Percentiles rank a stretch among this genome's conserved stretches.
These are phyloP conservation scores for Diabrotica balteata DNA, from an alignment of 2,888 invertebrate species.

Conservation along the genomic window DNA sequence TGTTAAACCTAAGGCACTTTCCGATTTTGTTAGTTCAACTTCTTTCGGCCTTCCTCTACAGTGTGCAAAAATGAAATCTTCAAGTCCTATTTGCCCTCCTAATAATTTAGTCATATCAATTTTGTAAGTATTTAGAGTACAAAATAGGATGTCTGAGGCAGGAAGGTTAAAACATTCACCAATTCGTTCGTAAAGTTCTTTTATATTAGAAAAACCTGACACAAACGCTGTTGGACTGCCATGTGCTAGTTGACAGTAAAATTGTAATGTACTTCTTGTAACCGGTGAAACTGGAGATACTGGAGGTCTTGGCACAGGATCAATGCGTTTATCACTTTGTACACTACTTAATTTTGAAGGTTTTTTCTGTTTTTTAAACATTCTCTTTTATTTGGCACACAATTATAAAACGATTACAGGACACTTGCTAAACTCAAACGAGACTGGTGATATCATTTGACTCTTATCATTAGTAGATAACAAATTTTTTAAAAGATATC, in stretches of 20 bases:
- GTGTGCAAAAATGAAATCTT: slow-evolving; percentile 98
- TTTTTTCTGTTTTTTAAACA: slow-evolving; percentile 36
- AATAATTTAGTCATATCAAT: slow-evolving; percentile 94
- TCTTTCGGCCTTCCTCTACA: slow-evolving; percentile 95
- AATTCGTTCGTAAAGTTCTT: slow-evolving; percentile 95
- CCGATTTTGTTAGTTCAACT: slow-evolving; percentile 91
- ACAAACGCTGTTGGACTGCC: slow-evolving; percentile 95
- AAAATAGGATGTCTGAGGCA: slow-evolving; percentile 89
- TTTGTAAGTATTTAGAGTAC: slow-evolving; percentile 97
- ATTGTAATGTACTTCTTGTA: slow-evolving; percentile 78
- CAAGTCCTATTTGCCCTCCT: slow-evolving; percentile 95
- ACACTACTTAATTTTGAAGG: slow-evolving; percentile 5
- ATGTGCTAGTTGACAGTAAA: slow-evolving; percentile 97
- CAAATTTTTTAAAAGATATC: slow-evolving; percentile 3
- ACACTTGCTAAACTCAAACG: slow-evolving; percentile 3
- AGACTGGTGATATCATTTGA: slow-evolving; percentile 18
- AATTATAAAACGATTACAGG: background rate
- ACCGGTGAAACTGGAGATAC: slow-evolving; percentile 47
- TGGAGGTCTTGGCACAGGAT: background rate
- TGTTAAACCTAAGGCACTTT: slow-evolving; percentile 95
- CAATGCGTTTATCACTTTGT: background rate
- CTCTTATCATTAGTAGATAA: slow-evolving; percentile 20
- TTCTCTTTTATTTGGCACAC: slow-evolving; percentile 5
- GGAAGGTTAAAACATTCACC: slow-evolving; percentile 89
- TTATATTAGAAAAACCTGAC: slow-evolving; percentile 93